Evolutionary conservation across 2,888 invertebrate genomes (phyloP), one percentile per base, ranked within the genome.

Genomic region (Meteorus cinctellus): DNA sequence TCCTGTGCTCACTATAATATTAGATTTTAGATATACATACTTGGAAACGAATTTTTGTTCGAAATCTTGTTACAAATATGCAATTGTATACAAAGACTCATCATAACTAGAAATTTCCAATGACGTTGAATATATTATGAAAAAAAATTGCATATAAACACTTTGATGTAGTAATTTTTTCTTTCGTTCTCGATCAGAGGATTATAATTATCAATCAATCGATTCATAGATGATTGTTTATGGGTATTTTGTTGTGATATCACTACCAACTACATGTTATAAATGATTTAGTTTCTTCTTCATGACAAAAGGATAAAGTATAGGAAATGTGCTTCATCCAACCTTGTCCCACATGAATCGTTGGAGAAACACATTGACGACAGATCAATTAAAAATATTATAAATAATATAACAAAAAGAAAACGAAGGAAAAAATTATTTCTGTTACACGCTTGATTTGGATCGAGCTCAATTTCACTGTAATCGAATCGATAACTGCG

Each of bases 341-440:
- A 29, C 69, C 74, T 74, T 74, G 74, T 74, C 68, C 74, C 62
- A 68, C 31, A 74, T 74, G 63, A 68, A 69, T 60, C 51, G 45
- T 34, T 48, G 72, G 63, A 48, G 59, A 41, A 51, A 65, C 34
- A 65, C 63, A 72, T 72, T 63, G 63, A 48, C 48, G 72, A 72
- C 65, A 6, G 51, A 51, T 24, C 48, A 65, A 72, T 51, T 72
- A 36, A 19, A 72, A 51, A 55, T 63, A 72, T 36, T 29, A 71
- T 45, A 45, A 14, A 60, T 41, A 62, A 67, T 48, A 51, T 51
- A 19, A 48, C 14, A 16, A 71, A 62, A 60, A 70, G 31, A 34
- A 34, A 59, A 34, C 4, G 34, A 24, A 24, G 14, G 14, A 71
- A 71, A 29, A 72, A 63, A 72, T 19, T 27, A 27, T 19, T 29